Base-by-base conservation (phyloP, 1,140 invertebrate genomes). In the Gryon sp. region DNA sequence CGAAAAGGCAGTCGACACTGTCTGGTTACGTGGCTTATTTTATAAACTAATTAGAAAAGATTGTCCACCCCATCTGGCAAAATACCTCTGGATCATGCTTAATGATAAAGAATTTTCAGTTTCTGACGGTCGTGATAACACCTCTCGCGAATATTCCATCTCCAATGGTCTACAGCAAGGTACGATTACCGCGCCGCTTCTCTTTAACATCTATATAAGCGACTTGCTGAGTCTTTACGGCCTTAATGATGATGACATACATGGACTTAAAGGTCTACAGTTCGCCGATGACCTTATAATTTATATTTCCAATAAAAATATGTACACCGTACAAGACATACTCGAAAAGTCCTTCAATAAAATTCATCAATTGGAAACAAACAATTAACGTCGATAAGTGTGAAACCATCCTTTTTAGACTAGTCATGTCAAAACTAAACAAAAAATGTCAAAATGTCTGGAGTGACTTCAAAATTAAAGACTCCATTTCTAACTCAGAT, bases 201-300 rank as follows among this genome's bases (percentile, higher is more conserved):
- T 73, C 11, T 73, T 78, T 12, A 78, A 73, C 30, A 40, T 78
- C 26, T 76, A 30, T 26, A 55, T 36, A 8, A 8, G 36, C 12
- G 36, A 40, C 6, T 8, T 40, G 1, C 15, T 40, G 8, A 18
- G 2, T 18, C 4, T 16, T 5, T n/a, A n/a, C n/a, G n/a, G n/a
- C n/a, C 18, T 18, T 18, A 19, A 40, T 18, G 14, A 18, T 1
- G 12, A 19, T 16, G 14, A 5, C 1, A 40, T 1, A 4, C 4
- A 9, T 4, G 11, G 12, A 20, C 9, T 1, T 15, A 26, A 4
- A 26, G 18, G 18, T 4, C 7, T 53, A 6, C n/a, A 18, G 4
- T 53, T 22, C 3, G 52, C 52, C 11, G 52, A 57, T 20, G 52
- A 57, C 30, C 11, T 57, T 4, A 41, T 57, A n/a, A 19, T n/a